Base-by-base conservation (phyloP, 2,113 vertebrate species). In the Delphinus delphis region DNA sequence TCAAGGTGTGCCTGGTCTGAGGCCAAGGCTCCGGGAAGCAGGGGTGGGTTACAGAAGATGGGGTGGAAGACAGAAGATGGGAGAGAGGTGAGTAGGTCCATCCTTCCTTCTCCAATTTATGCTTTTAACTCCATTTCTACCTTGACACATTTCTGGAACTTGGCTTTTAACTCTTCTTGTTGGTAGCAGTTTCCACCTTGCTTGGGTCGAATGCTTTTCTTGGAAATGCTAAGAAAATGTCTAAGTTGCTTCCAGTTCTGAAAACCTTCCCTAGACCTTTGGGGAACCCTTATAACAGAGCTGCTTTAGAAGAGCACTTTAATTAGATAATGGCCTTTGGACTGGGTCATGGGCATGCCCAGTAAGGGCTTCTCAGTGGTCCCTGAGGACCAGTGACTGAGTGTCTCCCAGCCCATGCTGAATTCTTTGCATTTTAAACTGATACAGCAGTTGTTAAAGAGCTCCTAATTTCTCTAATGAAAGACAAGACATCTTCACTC, bases 301-400 rank as follows among this genome's bases (percentile, higher is more conserved):
- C 60, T 26, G 26, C 62, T 94, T 97, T 92, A 67, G 82, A 79
- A 96, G 84, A 97, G 50, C 77, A 93, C 94, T 96, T 96, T 93
- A 93, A 58, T 92, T 82, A 85, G 47, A 67, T 82, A 76, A 83
- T 77, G 50, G 55, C 58, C 63, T 93, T 96, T 89, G 55, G 80
- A 87, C 58, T 68, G 79, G 71, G 60, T 91, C 47, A 88, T 33
- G 68, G 86, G 67, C 71, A 93, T 91, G 65, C 20, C 71, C 33
- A 82, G 28, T 20, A 62, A 95, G 63, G 92, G 55, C 60, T 96
- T 88, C 53, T 94, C 33, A 55, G n/a, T 93, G 41, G 81, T 96
- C 68, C 68, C 85, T 68, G 13, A 86, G 71, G 76, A 84, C 68
- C 25, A 26, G 55, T 94, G 62, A 85, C 68, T 70, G 88, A 94